Percentiles rank a stretch among this genome's conserved stretches.
These are phyloP conservation scores for Meloidogyne exigua DNA, from an alignment of 1,140 invertebrate species.

Conservation along the genomic window DNA sequence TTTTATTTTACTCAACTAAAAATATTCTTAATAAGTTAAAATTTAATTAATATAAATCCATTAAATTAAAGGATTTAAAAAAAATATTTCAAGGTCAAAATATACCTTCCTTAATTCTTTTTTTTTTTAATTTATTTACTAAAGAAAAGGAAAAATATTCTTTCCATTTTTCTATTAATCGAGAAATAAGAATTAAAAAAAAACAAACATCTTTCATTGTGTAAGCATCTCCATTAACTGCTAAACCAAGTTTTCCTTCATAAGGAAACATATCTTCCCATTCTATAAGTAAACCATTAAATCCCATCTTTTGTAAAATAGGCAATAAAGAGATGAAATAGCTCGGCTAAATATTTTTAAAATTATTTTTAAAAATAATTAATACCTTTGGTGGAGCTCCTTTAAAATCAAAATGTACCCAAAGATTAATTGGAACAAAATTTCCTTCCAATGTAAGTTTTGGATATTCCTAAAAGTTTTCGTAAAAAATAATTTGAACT, in stretches of 20 bases:
- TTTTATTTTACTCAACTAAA: too few species aligned
- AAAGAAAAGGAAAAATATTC: too few species aligned
- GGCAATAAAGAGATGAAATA: constrained; percentile 76
- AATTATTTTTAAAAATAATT: background rate
- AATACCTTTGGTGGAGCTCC: constrained; percentile 74
- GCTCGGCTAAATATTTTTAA: constrained; percentile 47
- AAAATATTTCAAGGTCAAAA: too few species aligned
- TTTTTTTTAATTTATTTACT: too few species aligned
- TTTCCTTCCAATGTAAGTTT: constrained; percentile 44
- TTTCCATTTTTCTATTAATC: background rate
- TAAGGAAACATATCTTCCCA: constrained; percentile 99
- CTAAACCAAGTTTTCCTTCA: constrained; percentile 70
- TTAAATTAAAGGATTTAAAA: too few species aligned
- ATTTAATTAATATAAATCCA: too few species aligned
- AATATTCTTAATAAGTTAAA: too few species aligned
- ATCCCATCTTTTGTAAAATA: constrained; percentile 75
- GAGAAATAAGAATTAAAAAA: constrained; percentile 34
- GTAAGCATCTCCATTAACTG: constrained; percentile 79
- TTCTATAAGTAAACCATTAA: constrained; percentile 84
- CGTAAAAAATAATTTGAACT: too few species aligned
- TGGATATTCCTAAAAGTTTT: constrained; percentile 43
- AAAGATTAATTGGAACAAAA: constrained; percentile 64
- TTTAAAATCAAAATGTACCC: constrained; percentile 85
- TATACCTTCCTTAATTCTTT: too few species aligned
- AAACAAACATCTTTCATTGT: constrained; percentile 72